Evolutionary conservation across 2,797 vertebrate genomes (phyloP), one percentile per base, ranked within the genome.

Genomic region (Anableps anableps): DNA sequence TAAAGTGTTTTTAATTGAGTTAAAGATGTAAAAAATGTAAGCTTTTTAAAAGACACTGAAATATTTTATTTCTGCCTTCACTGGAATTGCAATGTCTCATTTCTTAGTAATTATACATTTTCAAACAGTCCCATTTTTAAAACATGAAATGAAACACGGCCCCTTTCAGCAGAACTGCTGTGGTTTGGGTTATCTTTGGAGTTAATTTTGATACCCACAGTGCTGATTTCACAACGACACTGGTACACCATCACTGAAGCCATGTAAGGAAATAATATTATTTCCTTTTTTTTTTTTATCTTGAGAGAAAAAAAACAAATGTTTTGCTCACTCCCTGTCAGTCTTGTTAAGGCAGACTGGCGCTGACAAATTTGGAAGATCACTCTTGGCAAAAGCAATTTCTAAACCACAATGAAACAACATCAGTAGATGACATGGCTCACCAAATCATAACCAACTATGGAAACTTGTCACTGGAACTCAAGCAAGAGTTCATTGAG

Each of bases 321-420:
- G 70, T 86, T 81, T 79, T 82, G 29, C 66, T 78, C 51, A 45
- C 23, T 72, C 29, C 60, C 48, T 75, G 64, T 83, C 80, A 36
- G 77, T 55, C 68, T 41, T 23, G 68, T 78, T 2, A 34, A 77
- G 50, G 77, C 45, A n/a, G 64, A 73, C 70, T 86, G 47, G 73
- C 34, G 9, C 72, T 81, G 83, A 89, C 89, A 88, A 48, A 90
- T 93, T 85, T 91, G 85, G 85, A 88, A 78, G 79, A 80, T 88
- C 77, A 62, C 77, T 77, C 68, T 80, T n/a, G 79, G 79, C 7
- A 53, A 84, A 83, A 70, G 11, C 13, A 5, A 43, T 26, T 43
- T 13, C 41, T n/a, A 31, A 58, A 5, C 26, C 26, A 58, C n/a
- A 5, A 36, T 68, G 1, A 26, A 26, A 4, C 64, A 41, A 41